These are phyloP conservation scores for Stigmatopora argus DNA, from an alignment of 2,113 vertebrate species.

Conservation along the genomic window DNA sequence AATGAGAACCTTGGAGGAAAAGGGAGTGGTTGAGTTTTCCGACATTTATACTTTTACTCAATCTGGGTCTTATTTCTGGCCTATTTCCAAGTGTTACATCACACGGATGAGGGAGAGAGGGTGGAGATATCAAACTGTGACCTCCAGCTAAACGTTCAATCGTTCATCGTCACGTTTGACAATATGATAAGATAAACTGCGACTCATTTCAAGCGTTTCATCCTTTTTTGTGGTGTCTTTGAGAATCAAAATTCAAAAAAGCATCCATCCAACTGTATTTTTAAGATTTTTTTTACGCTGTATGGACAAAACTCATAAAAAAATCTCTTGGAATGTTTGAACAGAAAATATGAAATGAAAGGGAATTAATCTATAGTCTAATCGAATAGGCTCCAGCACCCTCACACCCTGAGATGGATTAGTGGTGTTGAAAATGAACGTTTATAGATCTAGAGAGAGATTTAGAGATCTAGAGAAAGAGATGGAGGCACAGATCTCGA, in stretches of 20 bases:
- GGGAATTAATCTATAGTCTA: too few relatives aligned
- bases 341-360: too few relatives aligned
- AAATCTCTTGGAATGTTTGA: too few relatives aligned
- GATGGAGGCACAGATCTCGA: too few relatives aligned
- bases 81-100: constrained; percentile 7
- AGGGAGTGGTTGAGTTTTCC: constrained; percentile 4
- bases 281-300: neutral
- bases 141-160: constrained; percentile 6
- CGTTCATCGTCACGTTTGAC: neutral
- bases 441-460: too few relatives aligned
- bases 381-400: too few relatives aligned
- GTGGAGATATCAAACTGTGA: constrained; percentile 3
- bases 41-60: constrained; percentile 5
- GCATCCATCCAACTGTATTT: neutral
- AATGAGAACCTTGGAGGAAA: constrained; percentile 13
- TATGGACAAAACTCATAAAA: too few relatives aligned
- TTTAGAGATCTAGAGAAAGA: too few relatives aligned
- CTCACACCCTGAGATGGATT: too few relatives aligned
- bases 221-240: neutral
- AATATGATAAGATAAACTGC: neutral
- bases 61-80: constrained; percentile 1
- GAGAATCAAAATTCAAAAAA: neutral
- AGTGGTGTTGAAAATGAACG: too few relatives aligned
- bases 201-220: neutral
- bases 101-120: constrained; percentile 2